Evolutionary conservation across 2,888 invertebrate species (phyloP), one percentile per base, ranked within the genome.

Genomic region (Apotomis turbidana): DNA sequence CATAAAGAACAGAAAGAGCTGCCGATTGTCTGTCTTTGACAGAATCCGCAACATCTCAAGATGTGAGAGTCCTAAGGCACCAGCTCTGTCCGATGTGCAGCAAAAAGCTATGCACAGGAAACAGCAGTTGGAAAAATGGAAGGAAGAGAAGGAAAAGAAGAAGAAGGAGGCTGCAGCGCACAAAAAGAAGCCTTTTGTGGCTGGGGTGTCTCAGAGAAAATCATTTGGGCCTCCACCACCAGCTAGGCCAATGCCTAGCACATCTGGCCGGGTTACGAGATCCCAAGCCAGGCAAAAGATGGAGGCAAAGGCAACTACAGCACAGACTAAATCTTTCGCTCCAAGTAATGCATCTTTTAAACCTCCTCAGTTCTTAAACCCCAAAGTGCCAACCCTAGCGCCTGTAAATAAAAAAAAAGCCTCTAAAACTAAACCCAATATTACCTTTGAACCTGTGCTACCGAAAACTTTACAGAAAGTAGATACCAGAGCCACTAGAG

Each of bases 311-410:
- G 15, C 38, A 4, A 15, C 55, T 70, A 75, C 41, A 60, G 70
- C 68, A 10, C 13, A 6, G 41, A 73, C 58, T 76, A 82, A 51
- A 44, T 93, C 93, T 0, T 94, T 95, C 86, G 95, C 95, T 9
- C 95, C 95, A 0, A 81, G 81, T 69, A 90, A 94, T 86, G 92
- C 95, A 13, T 76, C 83, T 10, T 95, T 95, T 78, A 90, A 87
- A 77, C 87, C 94, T 4, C 95, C 95, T 0, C 73, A 81, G 8
- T 86, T 87, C 8, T 81, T 81, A 75, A 83, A 82, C 9, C 57
- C 73, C 0, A 87, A 83, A 71, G 78, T 83, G 70, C 86, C 86
- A 4, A 81, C 71, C 27, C 70, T 89, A 52, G 80, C 74, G 3
- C 78, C 83, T 41, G 74, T 76, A 51, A 79, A 74, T 49, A 81